Conservation (phyloP, 1,140 invertebrate species). For the Bombus soroeensis region DNA sequence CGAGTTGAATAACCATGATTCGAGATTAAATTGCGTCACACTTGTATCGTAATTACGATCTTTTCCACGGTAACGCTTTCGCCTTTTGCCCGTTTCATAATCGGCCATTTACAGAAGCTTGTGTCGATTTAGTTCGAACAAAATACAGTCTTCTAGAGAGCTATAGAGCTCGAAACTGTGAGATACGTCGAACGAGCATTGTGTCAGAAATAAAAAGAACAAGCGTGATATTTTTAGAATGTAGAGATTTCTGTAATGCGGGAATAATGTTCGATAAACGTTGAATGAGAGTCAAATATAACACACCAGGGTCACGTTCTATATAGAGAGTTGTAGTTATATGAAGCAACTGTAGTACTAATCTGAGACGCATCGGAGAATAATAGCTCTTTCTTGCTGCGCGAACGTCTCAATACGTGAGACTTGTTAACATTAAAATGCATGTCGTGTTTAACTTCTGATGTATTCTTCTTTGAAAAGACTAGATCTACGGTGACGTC, state of each 20-base stretch:
- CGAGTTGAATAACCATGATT: not conserved
- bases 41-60: conserved; percentile 9
- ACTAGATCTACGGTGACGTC: not conserved
- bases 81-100: not conserved
- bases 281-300: not conserved
- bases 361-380: not conserved
- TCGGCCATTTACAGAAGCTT: not conserved
- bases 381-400: not conserved
- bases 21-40: not conserved
- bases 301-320: not conserved
- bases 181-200: not conserved
- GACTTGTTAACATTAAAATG: not conserved
- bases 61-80: not conserved
- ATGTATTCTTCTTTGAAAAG: not conserved
- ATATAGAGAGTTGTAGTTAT: not conserved
- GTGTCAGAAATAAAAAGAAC: not conserved
- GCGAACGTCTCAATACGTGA: not conserved
- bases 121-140: not conserved
- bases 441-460: not conserved
- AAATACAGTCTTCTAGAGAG: not conserved
- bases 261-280: not conserved
- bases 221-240: not conserved
- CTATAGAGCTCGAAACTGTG: not conserved
- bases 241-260: not conserved
- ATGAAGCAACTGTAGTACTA: not conserved